These are phyloP conservation scores for Condylura cristata DNA, from an alignment of 2,113 vertebrate species.

Conservation along the genomic window DNA sequence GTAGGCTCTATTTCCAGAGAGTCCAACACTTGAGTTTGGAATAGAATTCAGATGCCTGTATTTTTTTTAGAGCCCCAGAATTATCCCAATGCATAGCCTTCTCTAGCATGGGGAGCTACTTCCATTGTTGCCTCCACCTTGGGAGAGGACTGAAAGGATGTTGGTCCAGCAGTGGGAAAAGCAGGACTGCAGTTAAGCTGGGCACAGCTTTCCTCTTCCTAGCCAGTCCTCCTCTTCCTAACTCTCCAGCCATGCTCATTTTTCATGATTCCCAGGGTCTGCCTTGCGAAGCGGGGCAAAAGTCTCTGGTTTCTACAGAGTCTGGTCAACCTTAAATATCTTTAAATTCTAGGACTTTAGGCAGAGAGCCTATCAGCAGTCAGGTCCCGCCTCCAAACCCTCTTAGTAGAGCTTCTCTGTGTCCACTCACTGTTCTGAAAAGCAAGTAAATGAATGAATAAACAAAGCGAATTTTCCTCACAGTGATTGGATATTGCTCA, in stretches of 20 bases:
- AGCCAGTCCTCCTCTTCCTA: not conserved
- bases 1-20: not conserved
- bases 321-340: not conserved
- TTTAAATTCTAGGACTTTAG: slow-evolving; percentile 45
- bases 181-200: not conserved
- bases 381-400: not conserved
- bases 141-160: not conserved
- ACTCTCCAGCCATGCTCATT: not conserved
- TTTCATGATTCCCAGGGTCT: not conserved
- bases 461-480: not conserved
- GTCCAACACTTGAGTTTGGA: not conserved
- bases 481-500: not conserved
- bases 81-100: not conserved
- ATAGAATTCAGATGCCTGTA: not conserved
- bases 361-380: not conserved
- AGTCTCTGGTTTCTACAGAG: not conserved
- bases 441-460: not conserved
- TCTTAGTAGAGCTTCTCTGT: not conserved
- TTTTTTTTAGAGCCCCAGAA: not conserved
- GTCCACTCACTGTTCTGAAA: not conserved
- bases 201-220: not conserved
- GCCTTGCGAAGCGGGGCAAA: not conserved
- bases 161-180: not conserved
- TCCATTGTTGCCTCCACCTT: not conserved
- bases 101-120: not conserved